Evolutionary conservation across 2,888 invertebrate genomes (phyloP).

Genomic region (Ecliptopera silaceata): DNA sequence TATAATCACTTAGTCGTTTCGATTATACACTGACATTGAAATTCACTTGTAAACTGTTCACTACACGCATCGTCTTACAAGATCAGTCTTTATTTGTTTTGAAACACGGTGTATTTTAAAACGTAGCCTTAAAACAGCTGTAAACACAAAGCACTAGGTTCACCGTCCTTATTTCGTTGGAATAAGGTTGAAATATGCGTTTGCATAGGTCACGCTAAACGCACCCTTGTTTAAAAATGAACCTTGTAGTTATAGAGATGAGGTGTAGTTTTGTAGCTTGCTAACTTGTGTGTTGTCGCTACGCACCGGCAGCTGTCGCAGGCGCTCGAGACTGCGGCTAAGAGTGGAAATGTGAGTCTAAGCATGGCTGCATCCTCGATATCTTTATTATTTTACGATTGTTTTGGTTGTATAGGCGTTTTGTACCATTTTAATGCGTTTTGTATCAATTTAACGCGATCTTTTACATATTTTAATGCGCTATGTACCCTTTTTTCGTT

Average conservation of each 20-base stretch:
- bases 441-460: neutral
- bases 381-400: slow-evolving; percentile 20
- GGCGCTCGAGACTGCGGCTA: slow-evolving; percentile 88
- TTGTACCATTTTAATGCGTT: neutral
- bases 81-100: neutral
- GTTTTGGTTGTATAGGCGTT: no score
- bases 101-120: slow-evolving; percentile 40
- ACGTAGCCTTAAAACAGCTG: neutral
- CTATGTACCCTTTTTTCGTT: neutral
- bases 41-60: slow-evolving; percentile 1
- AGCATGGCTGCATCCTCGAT: slow-evolving; percentile 59
- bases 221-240: slow-evolving; percentile 7
- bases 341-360: slow-evolving; percentile 84
- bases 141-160: slow-evolving; percentile 3
- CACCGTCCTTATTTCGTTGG: neutral
- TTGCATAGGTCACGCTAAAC: slow-evolving; percentile 1
- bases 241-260: slow-evolving; percentile 8
- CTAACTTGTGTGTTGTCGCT: slow-evolving; percentile 77
- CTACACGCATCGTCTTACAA: slow-evolving; percentile 5
- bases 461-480: neutral
- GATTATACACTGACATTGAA: slow-evolving; percentile 10
- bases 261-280: slow-evolving; percentile 61
- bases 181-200: slow-evolving; percentile 18
- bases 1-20: slow-evolving; percentile 15
- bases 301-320: slow-evolving; percentile 79